These are phyloP conservation scores for Caenorhabditis becei DNA, from an alignment of 2,888 invertebrate genomes.

Conservation along the genomic window DNA sequence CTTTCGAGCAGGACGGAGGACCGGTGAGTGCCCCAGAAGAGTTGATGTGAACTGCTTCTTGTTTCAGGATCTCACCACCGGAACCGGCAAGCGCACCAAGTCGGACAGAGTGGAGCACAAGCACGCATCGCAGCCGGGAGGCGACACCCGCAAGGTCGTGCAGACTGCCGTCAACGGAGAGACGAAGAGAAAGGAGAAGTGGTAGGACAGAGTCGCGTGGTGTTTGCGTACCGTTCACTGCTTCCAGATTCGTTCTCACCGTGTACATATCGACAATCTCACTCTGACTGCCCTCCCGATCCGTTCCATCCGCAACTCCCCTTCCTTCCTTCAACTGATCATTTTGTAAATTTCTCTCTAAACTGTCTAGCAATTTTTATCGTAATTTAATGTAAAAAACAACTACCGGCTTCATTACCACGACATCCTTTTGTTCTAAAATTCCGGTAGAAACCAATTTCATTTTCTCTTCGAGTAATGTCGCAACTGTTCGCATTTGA, in stretches of 20 bases:
- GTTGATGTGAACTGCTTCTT: not conserved
- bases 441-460: constrained; percentile 2
- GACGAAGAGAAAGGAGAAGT: constrained; percentile 78
- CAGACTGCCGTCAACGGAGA: constrained; percentile 78
- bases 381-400: constrained; percentile 17
- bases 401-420: not conserved
- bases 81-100: constrained; percentile 76
- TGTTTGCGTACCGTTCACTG: constrained; percentile 24
- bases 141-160: constrained; percentile 74
- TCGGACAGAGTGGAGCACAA: constrained; percentile 79
- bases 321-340: not conserved
- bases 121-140: constrained; percentile 76
- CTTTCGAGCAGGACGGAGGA: constrained; percentile 75
- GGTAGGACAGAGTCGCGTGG: constrained; percentile 8
- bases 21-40: constrained; percentile 58
- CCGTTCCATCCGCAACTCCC: constrained; percentile 11
- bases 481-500: not conserved
- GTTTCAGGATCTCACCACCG: constrained; percentile 63
- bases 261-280: constrained; percentile 4
- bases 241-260: constrained; percentile 22
- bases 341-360: constrained; percentile 26
- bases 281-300: constrained; percentile 40
- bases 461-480: not conserved
- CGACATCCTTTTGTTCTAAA: not conserved
- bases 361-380: constrained; percentile 27